phyloP scores from a whole-genome alignment of 2,113 vertebrate species.

The Thalassoma bifasciatum region DNA sequence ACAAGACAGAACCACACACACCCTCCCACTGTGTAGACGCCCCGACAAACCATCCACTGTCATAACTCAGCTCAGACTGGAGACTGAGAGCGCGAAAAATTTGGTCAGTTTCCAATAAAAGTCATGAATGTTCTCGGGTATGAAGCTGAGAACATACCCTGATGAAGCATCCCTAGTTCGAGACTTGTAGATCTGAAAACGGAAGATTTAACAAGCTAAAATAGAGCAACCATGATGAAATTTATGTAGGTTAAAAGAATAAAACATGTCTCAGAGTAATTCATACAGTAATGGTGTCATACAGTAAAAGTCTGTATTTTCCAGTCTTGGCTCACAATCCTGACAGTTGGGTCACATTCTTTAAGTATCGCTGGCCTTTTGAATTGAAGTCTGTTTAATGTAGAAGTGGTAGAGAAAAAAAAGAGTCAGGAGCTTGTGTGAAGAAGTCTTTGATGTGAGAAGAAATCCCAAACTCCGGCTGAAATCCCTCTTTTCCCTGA shows the following conservation, averaged over 20 bases:
- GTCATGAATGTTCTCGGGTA: not conserved
- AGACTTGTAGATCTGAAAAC: no score
- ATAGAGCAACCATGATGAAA: no score
- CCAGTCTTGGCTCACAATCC: slow-evolving; percentile 7
- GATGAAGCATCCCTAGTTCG: no score
- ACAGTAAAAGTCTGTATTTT: slow-evolving; percentile 22
- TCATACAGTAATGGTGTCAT: not conserved
- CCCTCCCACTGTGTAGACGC: slow-evolving; percentile 9
- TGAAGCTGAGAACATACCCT: no score
- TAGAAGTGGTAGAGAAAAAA: slow-evolving; percentile 39
- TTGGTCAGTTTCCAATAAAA: not conserved
- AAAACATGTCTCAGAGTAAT: not conserved
- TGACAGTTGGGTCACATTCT: not conserved
- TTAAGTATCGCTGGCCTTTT: slow-evolving; percentile 17
- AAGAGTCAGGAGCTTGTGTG: slow-evolving; percentile 32
- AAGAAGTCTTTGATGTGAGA: slow-evolving; percentile 66
- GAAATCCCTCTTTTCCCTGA: slow-evolving; percentile 50
- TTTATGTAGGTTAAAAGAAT: not conserved
- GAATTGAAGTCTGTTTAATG: slow-evolving; percentile 53
- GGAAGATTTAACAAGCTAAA: not conserved
- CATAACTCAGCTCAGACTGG: slow-evolving; percentile 46
- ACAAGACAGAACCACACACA: not conserved
- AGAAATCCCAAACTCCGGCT: slow-evolving; percentile 60
- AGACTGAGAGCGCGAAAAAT: not conserved
- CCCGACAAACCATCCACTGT: slow-evolving; percentile 13